Percentiles rank a stretch among this genome's conserved stretches.
phyloP scores from a whole-genome alignment of 2,113 vertebrate genomes.

The Cervus canadensis region DNA sequence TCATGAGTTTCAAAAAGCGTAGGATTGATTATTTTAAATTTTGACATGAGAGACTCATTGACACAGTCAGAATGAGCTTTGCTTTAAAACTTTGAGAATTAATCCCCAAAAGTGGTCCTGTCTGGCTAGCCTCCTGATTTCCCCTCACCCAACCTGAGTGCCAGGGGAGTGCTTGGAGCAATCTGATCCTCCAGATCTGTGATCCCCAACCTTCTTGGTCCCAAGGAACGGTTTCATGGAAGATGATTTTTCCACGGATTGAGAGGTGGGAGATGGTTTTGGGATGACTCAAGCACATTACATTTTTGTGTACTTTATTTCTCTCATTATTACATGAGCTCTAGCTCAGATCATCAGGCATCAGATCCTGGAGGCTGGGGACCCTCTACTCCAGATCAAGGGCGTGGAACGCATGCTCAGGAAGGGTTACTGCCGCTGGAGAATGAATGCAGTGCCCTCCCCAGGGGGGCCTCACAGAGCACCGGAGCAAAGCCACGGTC shows the following conservation, averaged over 20 bases:
- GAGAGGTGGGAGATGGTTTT: not conserved
- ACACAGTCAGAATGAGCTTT: not conserved
- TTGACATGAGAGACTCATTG: not conserved
- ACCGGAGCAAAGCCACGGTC: not conserved
- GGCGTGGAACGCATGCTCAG: not conserved
- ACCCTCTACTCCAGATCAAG: not conserved
- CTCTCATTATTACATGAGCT: not conserved
- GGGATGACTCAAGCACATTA: not conserved
- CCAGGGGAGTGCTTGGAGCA: no score
- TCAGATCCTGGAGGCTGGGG: not conserved
- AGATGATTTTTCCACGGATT: not conserved
- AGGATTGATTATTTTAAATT: not conserved
- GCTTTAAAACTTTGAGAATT: not conserved
- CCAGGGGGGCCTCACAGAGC: not conserved
- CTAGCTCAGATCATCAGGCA: not conserved
- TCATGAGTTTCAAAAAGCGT: not conserved
- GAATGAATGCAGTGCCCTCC: not conserved
- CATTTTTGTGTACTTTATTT: not conserved
- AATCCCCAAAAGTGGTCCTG: not conserved
- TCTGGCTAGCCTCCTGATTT: not conserved
- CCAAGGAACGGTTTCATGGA: not conserved
- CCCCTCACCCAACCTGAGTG: not conserved
- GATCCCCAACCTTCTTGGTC: not conserved
- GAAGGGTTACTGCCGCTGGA: not conserved
- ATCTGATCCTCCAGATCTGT: not conserved